Evolutionary conservation across 2,888 invertebrate genomes (phyloP).

Genomic region (Thelaira solivaga): DNA sequence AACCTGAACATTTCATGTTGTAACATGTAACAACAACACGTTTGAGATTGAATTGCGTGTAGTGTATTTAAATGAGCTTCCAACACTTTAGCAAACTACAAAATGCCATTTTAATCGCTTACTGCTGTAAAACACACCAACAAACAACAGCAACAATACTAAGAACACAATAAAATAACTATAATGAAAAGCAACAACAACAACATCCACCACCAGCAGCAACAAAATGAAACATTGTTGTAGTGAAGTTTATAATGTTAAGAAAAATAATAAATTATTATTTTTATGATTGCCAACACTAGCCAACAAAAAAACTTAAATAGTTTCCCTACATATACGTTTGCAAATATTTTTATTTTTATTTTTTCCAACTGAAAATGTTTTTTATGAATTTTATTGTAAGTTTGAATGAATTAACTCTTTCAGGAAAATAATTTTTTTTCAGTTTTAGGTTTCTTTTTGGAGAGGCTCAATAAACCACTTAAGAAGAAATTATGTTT

Average conservation of each 20-base stretch:
- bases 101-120: constrained; percentile 60
- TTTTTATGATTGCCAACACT: constrained; percentile 46
- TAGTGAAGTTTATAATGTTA: too few species aligned
- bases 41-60: constrained; percentile 62
- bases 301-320: too few species aligned
- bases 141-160: constrained; percentile 6
- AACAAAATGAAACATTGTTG: constrained; percentile 37
- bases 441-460: too few species aligned
- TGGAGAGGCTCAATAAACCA: too few species aligned
- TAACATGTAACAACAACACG: constrained; percentile 58
- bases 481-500: too few species aligned
- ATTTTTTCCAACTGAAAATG: too few species aligned
- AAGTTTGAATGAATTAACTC: too few species aligned
- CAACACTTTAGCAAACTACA: constrained; percentile 62
- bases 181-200: constrained; percentile 7
- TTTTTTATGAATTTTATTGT: too few species aligned
- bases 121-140: constrained; percentile 2
- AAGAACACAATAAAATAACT: constrained; percentile 20
- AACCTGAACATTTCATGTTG: constrained; percentile 61
- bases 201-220: not conserved
- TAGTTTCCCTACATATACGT: too few species aligned
- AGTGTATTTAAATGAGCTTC: constrained; percentile 62
- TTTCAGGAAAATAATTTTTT: too few species aligned
- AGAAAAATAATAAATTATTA: constrained; percentile 20
- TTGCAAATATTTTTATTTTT: not conserved